Evolutionary conservation across 2,113 vertebrate genomes (phyloP).

Genomic region (Lipotes vexillifer): DNA sequence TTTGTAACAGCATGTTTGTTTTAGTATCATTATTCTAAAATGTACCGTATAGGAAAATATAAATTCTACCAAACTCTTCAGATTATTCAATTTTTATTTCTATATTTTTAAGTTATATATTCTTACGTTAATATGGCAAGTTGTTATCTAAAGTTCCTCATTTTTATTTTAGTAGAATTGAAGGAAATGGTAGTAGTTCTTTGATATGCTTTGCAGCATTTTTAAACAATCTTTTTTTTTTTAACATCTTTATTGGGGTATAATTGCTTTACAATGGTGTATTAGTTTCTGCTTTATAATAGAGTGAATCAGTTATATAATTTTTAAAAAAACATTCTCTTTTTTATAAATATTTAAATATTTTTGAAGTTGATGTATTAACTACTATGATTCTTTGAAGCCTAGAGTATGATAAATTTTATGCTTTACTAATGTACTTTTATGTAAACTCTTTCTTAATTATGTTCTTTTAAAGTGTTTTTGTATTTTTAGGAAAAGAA

Average conservation of each 20-base stretch:
- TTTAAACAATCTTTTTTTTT: slow-evolving; percentile 10
- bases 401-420: neutral
- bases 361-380: neutral
- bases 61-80: slow-evolving; percentile 26
- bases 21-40: neutral
- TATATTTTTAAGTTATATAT: neutral
- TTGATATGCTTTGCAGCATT: neutral
- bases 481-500: slow-evolving; percentile 83
- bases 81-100: neutral
- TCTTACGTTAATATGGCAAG: neutral
- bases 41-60: neutral
- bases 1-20: slow-evolving; percentile 5
- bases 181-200: neutral
- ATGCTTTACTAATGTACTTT: slow-evolving; percentile 12
- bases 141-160: neutral
- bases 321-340: neutral
- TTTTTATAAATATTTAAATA: neutral
- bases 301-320: too few species aligned
- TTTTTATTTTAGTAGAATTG: slow-evolving; percentile 24
- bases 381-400: neutral
- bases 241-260: too few species aligned
- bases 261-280: too few species aligned
- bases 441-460: neutral
- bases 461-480: slow-evolving; percentile 30
- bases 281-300: too few species aligned